Evolutionary conservation across 2,113 vertebrate species (phyloP), one percentile per base, ranked within the genome.

Genomic region (Rhipidura dahli): DNA sequence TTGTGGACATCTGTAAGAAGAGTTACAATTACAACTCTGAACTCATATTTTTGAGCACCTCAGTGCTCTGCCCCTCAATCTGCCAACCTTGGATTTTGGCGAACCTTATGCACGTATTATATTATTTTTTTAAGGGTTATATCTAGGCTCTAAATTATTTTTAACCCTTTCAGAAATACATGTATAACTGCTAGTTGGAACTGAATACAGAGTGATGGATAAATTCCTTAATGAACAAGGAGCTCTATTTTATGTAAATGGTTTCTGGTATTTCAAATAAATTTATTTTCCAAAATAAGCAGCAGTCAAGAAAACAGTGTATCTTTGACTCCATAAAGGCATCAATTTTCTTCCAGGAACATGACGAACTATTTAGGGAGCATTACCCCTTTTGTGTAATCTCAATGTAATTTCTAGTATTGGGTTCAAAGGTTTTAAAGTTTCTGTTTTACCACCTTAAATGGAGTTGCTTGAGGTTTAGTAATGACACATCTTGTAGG

Each of bases 201-300:
- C 27, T 60, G 9, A 45, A 59, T 75, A 89, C 33, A 59, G 12
- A 65, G 7, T 39, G 7, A 18, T 71, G 13, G 17, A 54, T 87
- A 1, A 87, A 78, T 81, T 86, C 9, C 23, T 81, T 78, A n/a
- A 83, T 19, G 23, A 71, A 54, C 9, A 87, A 87, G 31, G 54
- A 26, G 7, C 24, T 60, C 6, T 6, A 7, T 78, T 69, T 77
- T 64, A 47, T 0, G 0, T 31, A 80, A 83, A n/a, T 51, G 3
- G 44, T 42, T 90, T 50, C 30, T 75, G 16, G 4, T 3, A 73
- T 37, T 87, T 94, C 39, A 68, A 54, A 77, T 5, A 88, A 56
- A 31, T 60, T 51, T 75, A 28, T 92, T 80, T 17, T 24, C 10
- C 26, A 40, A 82, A 75, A 68, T 47, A 71, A 66, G 10, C 24